phyloP scores from a whole-genome alignment of 1,140 invertebrate species.

The Microplitis mediator region DNA sequence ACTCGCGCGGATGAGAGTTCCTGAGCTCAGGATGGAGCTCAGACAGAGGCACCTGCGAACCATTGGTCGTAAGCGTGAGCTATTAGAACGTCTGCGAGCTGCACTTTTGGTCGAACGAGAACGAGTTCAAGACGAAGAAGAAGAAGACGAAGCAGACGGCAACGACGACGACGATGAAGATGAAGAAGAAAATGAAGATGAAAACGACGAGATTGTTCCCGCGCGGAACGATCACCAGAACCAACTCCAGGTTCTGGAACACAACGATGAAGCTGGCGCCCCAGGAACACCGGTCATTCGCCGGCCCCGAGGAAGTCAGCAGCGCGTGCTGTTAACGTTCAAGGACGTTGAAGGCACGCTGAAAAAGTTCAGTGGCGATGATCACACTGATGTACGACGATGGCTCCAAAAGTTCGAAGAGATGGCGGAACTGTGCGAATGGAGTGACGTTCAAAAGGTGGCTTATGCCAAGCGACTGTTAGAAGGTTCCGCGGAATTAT shows the following conservation, averaged over 20 bases:
- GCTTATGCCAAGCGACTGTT: constrained; percentile 29
- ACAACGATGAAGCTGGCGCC: neutral
- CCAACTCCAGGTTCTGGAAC: neutral
- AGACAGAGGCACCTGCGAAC: constrained; percentile 10
- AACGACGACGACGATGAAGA: too few relatives aligned
- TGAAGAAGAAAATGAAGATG: too few relatives aligned
- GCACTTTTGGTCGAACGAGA: neutral
- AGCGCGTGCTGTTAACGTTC: constrained; percentile 18
- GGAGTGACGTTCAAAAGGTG: constrained; percentile 28
- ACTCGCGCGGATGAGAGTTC: too few relatives aligned
- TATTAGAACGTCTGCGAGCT: neutral
- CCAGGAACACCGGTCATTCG: neutral
- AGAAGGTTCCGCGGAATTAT: constrained; percentile 31
- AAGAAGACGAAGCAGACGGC: neutral
- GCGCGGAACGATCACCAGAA: neutral
- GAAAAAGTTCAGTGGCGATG: constrained; percentile 35
- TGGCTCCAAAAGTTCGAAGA: constrained; percentile 40
- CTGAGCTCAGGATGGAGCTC: neutral
- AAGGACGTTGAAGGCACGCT: constrained; percentile 38
- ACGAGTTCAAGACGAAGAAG: neutral
- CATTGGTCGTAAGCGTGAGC: neutral
- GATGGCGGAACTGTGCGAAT: constrained; percentile 35
- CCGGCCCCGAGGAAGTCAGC: neutral
- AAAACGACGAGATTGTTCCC: too few relatives aligned
- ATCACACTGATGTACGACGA: constrained; percentile 19